Base-by-base conservation (phyloP, 92 coral and sea anemone species). In the Umimayanthus chanpuru region DNA sequence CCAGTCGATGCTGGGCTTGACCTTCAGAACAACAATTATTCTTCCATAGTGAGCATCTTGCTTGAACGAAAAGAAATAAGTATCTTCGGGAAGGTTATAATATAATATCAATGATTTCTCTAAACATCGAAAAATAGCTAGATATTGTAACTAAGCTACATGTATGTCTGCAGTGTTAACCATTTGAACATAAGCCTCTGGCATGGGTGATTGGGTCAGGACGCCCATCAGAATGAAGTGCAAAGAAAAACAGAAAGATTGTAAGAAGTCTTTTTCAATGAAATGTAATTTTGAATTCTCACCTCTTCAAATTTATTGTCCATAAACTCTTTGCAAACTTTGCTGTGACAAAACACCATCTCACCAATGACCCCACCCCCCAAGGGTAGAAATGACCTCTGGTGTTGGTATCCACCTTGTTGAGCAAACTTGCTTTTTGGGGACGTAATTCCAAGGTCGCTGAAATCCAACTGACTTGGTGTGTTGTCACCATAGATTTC, bases 261-360 rank as follows among this genome's bases (percentile, higher is more conserved):
- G 9, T 71, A 14, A 29, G 14, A 71, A 71, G 16, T 36, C 12
- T 26, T 28, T 7, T 53, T 77, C 61, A 2, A 25, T 47, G n/a
- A 77, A 23, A 56, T 16, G 68, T 18, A 44, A 49, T n/a, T 38
- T 2, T 72, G 11, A 43, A 1, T 21, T 41, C 68, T 58, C 82
- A 93, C 98, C 95, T 97, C 99, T 64, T 95, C 97, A 97, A 97
- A 97, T 79, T 94, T 94, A 74, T 90, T 91, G 76, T 97, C 99
- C 92, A 97, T 93, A 88, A 91, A 97, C 78, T 97, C 98, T 73
- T 94, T 93, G 81, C 99, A 97, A 28, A 95, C 96, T 86, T 94
- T 94, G 89, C 99, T 97, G 44, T 97, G 98, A 47, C 99, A 97
- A 87, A 93, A 89, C 89, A 96, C 93, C 41, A 93, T 96, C 43